Percentiles rank a stretch among this genome's conserved stretches.
These are phyloP conservation scores for Catocala nupta DNA, from an alignment of 2,888 invertebrate genomes.

Conservation along the genomic window DNA sequence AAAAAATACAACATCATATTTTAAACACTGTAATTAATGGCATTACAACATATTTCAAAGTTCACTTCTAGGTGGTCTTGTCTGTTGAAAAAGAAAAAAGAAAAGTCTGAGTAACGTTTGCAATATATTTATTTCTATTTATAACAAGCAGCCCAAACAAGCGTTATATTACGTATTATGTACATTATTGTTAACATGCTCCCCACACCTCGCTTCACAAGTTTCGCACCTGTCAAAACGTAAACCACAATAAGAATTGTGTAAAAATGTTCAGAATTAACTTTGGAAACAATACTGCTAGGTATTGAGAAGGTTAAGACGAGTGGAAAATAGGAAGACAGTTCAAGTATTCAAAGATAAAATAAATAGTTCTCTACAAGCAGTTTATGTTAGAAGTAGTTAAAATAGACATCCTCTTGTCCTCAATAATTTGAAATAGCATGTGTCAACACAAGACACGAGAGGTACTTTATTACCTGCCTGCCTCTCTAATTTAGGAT, in stretches of 20 bases:
- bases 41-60: conserved; percentile 45
- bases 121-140: conserved; percentile 37
- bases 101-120: conserved; percentile 28
- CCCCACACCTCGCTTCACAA: conserved; percentile 38
- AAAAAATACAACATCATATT: not conserved
- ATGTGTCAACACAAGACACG: too few species aligned
- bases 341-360: too few species aligned
- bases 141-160: conserved; percentile 38
- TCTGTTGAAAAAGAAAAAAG: conserved; percentile 57
- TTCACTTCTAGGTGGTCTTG: conserved; percentile 54
- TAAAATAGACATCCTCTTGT: too few species aligned
- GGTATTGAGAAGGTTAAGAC: not conserved
- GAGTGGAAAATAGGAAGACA: not conserved
- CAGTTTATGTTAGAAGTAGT: too few species aligned
- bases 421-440: too few species aligned
- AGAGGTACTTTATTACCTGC: too few species aligned
- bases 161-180: conserved; percentile 29
- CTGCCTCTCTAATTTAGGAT: too few species aligned
- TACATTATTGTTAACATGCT: conserved; percentile 37
- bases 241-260: conserved; percentile 15
- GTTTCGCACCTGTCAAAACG: conserved; percentile 41
- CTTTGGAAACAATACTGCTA: not conserved
- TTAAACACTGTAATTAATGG: not conserved
- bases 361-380: too few species aligned
- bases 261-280: conserved; percentile 2